Evolutionary conservation across 2,113 vertebrate genomes (phyloP), one percentile per base, ranked within the genome.

Genomic region (Dermatemys mawii): DNA sequence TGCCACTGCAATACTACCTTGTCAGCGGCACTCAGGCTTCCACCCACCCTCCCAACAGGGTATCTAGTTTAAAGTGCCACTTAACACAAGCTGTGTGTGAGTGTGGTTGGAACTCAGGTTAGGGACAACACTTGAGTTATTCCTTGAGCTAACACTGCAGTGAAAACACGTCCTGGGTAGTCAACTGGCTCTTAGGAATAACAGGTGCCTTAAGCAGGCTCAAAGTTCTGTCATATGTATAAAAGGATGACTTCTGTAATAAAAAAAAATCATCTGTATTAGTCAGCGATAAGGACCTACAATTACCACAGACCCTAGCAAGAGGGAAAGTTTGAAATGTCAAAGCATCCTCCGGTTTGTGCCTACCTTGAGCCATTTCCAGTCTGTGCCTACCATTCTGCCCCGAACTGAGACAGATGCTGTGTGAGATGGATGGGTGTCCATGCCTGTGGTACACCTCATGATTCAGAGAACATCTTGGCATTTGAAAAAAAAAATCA

Each of bases 221-320:
- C 24, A 46, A 32, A 87, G 24, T 57, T 76, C 11, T 6, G 19
- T 75, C 16, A 84, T 0, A 0, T 81, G n/a, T 32, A 93, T 3
- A 24, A 7, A 0, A 7, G 5, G 13, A 14, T 1, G 27, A 46
- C 35, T 91, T 81, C 21, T 79, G 22, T 8, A 75, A 22, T 8
- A 32, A 14, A 70, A 73, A 78, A 79, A 83, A 76, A 24, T 0
- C 0, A 75, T 10, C 13, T 2, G 10, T 63, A 21, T 22, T 82
- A 19, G 73, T 27, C 53, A 2, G 22, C 7, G 38, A 11, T 11
- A 41, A 48, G 76, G n/a, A 41, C 48, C 63, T 55, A 51, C 67
- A 83, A 90, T 55, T 4, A 78, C n/a, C 85, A 88, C 7, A 78
- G 55, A 14, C 48, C 60, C 13, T 35, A 60, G 14, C 60, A 63